Percentiles rank a stretch among this genome's conserved stretches.
Conservation (phyloP, 1,140 invertebrate species). For the Gonatopus flavifemur region DNA sequence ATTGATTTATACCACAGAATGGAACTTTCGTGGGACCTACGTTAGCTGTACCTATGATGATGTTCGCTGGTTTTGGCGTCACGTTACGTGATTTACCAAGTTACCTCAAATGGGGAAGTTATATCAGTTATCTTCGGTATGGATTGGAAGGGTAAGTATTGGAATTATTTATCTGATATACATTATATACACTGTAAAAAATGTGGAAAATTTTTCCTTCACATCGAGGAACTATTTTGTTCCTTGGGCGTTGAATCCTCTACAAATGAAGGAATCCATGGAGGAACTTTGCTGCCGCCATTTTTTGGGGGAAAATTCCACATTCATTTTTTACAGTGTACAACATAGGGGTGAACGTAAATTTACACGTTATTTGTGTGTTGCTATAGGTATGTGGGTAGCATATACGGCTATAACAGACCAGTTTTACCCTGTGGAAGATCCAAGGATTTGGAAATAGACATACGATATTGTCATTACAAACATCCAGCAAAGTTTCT, state of each 20-base stretch:
- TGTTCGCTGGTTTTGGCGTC: slow-evolving; percentile 84
- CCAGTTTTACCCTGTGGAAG: slow-evolving; percentile 62
- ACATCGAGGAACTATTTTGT: too few relatives aligned
- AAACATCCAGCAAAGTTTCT: slow-evolving; percentile 75
- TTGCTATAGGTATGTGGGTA: slow-evolving; percentile 61
- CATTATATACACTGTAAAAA: too few relatives aligned
- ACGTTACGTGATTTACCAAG: slow-evolving; percentile 72
- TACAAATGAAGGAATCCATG: too few relatives aligned
- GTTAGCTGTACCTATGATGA: slow-evolving; percentile 81
- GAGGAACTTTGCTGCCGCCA: too few relatives aligned
- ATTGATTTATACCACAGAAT: slow-evolving; percentile 58
- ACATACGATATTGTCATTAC: slow-evolving; percentile 73
- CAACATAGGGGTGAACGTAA: too few relatives aligned
- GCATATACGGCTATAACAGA: slow-evolving; percentile 80
- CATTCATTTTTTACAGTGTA: too few relatives aligned
- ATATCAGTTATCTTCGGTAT: slow-evolving; percentile 85
- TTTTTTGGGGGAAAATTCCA: too few relatives aligned
- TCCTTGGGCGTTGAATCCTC: too few relatives aligned
- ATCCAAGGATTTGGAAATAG: too few relatives aligned
- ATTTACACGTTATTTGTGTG: slow-evolving; percentile 4
- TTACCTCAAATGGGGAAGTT: slow-evolving; percentile 85
- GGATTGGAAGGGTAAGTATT: slow-evolving; percentile 74
- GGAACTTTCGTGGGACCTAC: slow-evolving; percentile 81
- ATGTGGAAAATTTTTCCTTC: background rate
- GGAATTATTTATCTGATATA: too few relatives aligned